Conservation (phyloP, 2,113 vertebrate species). For the Plestiodon gilberti region DNA sequence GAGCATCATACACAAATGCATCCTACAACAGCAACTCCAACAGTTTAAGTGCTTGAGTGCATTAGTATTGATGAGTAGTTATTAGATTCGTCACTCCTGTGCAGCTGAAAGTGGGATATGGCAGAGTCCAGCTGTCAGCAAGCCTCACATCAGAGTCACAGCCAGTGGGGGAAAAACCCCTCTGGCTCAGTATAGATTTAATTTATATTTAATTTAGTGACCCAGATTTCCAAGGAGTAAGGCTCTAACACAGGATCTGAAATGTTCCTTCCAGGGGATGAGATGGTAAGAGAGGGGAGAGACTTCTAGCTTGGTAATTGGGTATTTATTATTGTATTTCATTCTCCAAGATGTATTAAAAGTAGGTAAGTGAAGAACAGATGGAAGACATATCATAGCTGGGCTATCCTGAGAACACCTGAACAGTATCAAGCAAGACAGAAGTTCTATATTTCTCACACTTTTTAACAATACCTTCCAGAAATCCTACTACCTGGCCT, state of each 20-base stretch:
- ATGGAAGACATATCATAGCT: neutral
- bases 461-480: neutral
- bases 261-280: slow-evolving; percentile 25
- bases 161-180: slow-evolving; percentile 59
- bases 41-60: neutral
- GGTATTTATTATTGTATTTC: neutral
- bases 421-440: neutral
- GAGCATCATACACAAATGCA: neutral
- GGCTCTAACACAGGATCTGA: slow-evolving; percentile 14
- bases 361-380: neutral
- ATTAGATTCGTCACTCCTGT: slow-evolving; percentile 30
- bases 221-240: slow-evolving; percentile 58
- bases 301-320: neutral
- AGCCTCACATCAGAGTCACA: slow-evolving; percentile 34
- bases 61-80: neutral
- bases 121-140: slow-evolving; percentile 16
- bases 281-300: neutral
- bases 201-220: slow-evolving; percentile 66
- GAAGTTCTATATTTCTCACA: neutral
- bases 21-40: neutral
- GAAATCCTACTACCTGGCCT: neutral
- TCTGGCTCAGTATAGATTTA: slow-evolving; percentile 56
- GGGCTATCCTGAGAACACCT: neutral
- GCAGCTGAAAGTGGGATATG: slow-evolving; percentile 54
- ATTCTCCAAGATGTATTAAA: neutral